Evolutionary conservation across 2,797 vertebrate genomes (phyloP), one percentile per base, ranked within the genome.

Genomic region (Labroides dimidiatus): DNA sequence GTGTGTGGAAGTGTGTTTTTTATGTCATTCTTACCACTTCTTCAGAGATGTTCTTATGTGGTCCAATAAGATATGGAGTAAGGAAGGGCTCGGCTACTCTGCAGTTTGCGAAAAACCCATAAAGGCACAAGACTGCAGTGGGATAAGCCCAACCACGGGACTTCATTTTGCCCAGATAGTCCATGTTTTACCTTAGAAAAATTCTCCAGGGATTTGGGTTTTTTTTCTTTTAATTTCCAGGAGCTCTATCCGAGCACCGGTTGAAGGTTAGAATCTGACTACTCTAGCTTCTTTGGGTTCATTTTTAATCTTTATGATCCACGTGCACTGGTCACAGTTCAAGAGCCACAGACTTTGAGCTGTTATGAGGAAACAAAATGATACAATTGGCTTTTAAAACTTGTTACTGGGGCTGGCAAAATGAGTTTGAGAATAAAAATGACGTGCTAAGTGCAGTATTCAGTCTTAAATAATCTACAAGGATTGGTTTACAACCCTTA

Each of bases 1-100:
- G 24, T 59, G 21, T 59, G 41, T 63, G n/a, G n/a, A n/a, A n/a
- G n/a, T n/a, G n/a, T n/a, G n/a, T n/a, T n/a, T n/a, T n/a, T 21
- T 41, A 37, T 14, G n/a, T n/a, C n/a, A n/a, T 48, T 41, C 89
- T 86, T 89, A 94, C 93, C 92, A 91, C 89, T 81, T 92, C 89
- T 75, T 72, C 90, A 10, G 93, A 94, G 53, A 94, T 91, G 77
- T 94, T 94, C 85, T 93, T 94, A 69, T 89, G 47, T 27, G 93
- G 90, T 75, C 93, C 94, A 71, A 93, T 91, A n/a, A 94, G 70
- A 64, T 94, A 94, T 10, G 93, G 91, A 14, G 90, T 93, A 16
- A 94, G 84, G 53, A 94, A 95, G n/a, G 93, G 93, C 69, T 94
- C 93, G 55, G 92, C 92, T n/a, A 91, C 86, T 81, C 91, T 90